These are phyloP conservation scores for Sebastes steindachneri DNA, from an alignment of 2,797 vertebrate genomes.

Conservation along the genomic window DNA sequence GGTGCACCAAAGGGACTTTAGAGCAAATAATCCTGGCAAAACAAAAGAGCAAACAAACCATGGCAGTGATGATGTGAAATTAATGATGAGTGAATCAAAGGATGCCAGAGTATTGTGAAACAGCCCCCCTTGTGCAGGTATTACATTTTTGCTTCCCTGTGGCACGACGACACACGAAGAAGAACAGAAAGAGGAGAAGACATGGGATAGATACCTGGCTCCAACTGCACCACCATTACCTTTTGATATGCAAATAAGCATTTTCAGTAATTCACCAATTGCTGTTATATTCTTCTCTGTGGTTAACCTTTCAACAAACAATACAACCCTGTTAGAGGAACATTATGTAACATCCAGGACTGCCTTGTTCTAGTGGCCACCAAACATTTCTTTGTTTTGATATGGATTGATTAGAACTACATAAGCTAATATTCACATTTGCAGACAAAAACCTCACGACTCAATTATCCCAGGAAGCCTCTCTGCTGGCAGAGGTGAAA, in stretches of 20 bases:
- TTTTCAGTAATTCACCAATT: slow-evolving; percentile 39
- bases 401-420: slow-evolving; percentile 45
- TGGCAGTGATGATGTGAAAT: slow-evolving; percentile 61
- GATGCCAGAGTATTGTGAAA: slow-evolving; percentile 44
- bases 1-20: slow-evolving; percentile 26
- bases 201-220: slow-evolving; percentile 28
- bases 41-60: slow-evolving; percentile 65
- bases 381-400: slow-evolving; percentile 41
- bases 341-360: neutral
- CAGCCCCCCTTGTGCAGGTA: slow-evolving; percentile 30
- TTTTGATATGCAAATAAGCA: slow-evolving; percentile 65
- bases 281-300: slow-evolving; percentile 17
- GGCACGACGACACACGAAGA: slow-evolving; percentile 15
- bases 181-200: slow-evolving; percentile 26
- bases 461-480: slow-evolving; percentile 70
- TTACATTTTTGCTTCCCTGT: slow-evolving; percentile 14
- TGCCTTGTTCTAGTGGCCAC: neutral
- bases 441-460: slow-evolving; percentile 61
- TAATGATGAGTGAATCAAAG: slow-evolving; percentile 62
- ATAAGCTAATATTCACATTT: slow-evolving; percentile 59
- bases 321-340: neutral
- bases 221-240: neutral
- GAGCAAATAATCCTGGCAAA: slow-evolving; percentile 50
- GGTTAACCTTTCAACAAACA: slow-evolving; percentile 37
- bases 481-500: slow-evolving; percentile 70